These are phyloP conservation scores for Phyllotis vaccarum DNA, from an alignment of 2,797 vertebrate species.

Conservation along the genomic window DNA sequence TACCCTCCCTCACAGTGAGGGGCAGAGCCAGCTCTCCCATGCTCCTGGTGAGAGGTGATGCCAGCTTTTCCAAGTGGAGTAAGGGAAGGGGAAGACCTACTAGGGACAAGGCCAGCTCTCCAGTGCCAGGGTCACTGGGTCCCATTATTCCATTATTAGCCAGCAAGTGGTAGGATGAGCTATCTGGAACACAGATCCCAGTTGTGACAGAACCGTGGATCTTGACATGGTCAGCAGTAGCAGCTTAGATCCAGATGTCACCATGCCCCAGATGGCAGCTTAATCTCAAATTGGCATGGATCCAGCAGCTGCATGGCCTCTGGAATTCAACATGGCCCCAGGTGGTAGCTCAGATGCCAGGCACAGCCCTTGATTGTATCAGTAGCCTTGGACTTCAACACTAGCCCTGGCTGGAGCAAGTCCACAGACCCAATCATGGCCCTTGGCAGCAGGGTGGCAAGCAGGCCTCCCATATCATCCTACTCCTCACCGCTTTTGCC, in stretches of 20 bases:
- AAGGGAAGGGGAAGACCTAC: neutral
- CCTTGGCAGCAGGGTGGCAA: neutral
- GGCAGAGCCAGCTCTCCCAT: too few relatives aligned
- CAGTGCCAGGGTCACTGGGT: neutral
- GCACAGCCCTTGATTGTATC: neutral
- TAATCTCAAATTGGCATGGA: neutral
- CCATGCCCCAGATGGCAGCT: too few relatives aligned
- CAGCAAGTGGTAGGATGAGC: neutral
- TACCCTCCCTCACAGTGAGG: too few relatives aligned
- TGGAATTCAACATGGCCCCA: neutral
- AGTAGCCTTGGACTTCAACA: neutral
- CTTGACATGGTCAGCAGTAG: neutral
- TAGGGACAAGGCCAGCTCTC: neutral
- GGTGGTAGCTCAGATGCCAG: neutral
- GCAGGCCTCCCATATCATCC: neutral
- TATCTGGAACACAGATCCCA: neutral
- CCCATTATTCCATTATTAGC: neutral
- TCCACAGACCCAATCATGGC: neutral
- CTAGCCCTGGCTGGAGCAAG: neutral
- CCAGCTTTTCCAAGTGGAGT: too few relatives aligned
- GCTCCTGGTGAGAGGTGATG: too few relatives aligned
- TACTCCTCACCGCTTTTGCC: neutral
- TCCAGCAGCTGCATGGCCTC: neutral
- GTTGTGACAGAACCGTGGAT: neutral
- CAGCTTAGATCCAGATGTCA: neutral